Evolutionary conservation across 1,140 invertebrate species (phyloP), one percentile per base, ranked within the genome.

Genomic region (Habropoda laboriosa): DNA sequence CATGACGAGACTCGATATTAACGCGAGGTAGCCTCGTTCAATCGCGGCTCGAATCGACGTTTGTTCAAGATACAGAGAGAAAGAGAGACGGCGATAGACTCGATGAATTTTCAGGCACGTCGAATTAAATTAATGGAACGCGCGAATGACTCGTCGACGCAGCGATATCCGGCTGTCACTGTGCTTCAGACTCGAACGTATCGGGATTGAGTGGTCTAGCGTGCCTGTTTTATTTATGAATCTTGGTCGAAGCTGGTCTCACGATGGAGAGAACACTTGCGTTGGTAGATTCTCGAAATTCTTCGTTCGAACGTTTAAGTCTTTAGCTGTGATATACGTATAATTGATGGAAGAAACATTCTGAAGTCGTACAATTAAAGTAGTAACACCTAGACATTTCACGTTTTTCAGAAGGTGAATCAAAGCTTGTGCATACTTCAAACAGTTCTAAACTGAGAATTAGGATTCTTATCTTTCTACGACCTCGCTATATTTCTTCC

Each of bases 201-300:
- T 12, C 2, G 24, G 27, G 16, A 16, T 55, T 30, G 24, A 27
- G 7, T 24, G 24, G 24, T n/a, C n/a, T n/a, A n/a, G 24, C 12
- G 30, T 55, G 53, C 47, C 61, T 55, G 58, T 73, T 42, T 42
- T n/a, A 60, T 57, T 40, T 73, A 73, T 73, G 55, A 73, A 73
- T 60, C 61, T 60, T 30, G 16, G 40, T 24, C 40, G 58, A 32
- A n/a, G n/a, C n/a, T n/a, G n/a, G n/a, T n/a, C n/a, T n/a, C n/a
- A n/a, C n/a, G n/a, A n/a, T n/a, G n/a, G n/a, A n/a, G n/a, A n/a
- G n/a, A n/a, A n/a, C n/a, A 27, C 16, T n/a, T 2, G 55, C 7
- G 21, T 58, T 72, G 49, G 24, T 40, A n/a, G 30, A 1, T 12
- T 4, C 4, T 3, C 35, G 42, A 57, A 61, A 47, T 60, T 61